A percentile compares a stretch with the other conserved stretches of the same genome.
phyloP scores from a whole-genome alignment of 2,888 invertebrate genomes.

The Craniophora ligustri region DNA sequence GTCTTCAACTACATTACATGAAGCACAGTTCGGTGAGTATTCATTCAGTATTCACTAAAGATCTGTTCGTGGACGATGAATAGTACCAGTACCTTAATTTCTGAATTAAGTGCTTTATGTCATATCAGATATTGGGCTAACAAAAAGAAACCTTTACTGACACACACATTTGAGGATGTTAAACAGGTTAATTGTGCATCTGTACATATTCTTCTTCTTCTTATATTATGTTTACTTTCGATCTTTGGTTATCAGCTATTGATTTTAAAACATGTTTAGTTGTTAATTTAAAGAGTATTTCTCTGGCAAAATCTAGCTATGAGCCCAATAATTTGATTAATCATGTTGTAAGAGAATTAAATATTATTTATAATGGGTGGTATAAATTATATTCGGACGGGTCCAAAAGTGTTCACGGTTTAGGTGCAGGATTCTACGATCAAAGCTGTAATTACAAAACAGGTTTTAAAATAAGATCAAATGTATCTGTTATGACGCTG shows the following conservation, averaged over 20 bases:
- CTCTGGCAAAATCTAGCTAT: too few species aligned
- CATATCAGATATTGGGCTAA: conserved; percentile 9
- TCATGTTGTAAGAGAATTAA: conserved; percentile 2
- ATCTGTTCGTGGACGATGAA: not conserved
- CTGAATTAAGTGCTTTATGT: too few species aligned
- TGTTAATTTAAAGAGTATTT: not conserved
- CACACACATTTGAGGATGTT: too few species aligned
- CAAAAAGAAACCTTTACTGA: conserved; percentile 1
- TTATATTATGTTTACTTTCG: not conserved
- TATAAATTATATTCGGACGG: conserved; percentile 9
- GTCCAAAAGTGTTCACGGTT: conserved; percentile 1
- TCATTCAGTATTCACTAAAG: not conserved
- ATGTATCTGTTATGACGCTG: not conserved
- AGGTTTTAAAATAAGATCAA: not conserved
- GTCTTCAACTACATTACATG: too few species aligned
- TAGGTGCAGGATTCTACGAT: conserved; percentile 1
- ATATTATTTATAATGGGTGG: conserved; percentile 6
- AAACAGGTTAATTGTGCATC: too few species aligned
- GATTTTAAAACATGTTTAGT: too few species aligned
- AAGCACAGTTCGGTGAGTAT: too few species aligned
- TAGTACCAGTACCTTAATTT: too few species aligned
- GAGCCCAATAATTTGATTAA: too few species aligned
- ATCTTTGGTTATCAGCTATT: conserved; percentile 1
- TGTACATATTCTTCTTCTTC: too few species aligned
- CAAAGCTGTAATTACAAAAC: not conserved